A percentile compares a stretch with the other conserved stretches of the same genome.
These are phyloP conservation scores for Ypsolopha sequella DNA, from an alignment of 2,888 invertebrate genomes.

Conservation along the genomic window DNA sequence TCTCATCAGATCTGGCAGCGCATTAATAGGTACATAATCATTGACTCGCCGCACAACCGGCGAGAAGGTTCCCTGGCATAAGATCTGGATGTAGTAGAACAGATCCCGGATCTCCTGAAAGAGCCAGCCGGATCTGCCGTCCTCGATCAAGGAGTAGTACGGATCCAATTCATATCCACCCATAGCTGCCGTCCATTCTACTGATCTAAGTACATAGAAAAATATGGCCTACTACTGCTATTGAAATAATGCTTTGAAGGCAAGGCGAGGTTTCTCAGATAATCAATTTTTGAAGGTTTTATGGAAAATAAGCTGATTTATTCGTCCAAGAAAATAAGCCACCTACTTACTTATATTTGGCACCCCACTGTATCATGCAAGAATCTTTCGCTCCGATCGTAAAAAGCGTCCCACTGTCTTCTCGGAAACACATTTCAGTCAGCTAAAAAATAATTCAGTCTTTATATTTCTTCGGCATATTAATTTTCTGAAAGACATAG, in stretches of 20 bases:
- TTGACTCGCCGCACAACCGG: constrained; percentile 71
- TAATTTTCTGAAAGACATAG: not conserved
- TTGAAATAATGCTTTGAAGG: too few relatives aligned
- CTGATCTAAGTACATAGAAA: constrained; percentile 37
- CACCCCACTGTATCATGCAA: constrained; percentile 45
- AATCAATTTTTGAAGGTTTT: constrained; percentile 1
- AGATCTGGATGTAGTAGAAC: constrained; percentile 82
- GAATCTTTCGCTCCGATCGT: constrained; percentile 46
- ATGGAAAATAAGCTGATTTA: not conserved
- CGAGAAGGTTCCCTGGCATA: constrained; percentile 78
- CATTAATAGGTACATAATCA: constrained; percentile 72
- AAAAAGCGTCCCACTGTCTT: constrained; percentile 39
- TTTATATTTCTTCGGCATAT: too few relatives aligned
- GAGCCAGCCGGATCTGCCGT: constrained; percentile 77
- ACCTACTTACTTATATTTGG: constrained; percentile 13
- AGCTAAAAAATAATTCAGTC: constrained; percentile 19
- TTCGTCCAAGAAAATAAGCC: too few relatives aligned
- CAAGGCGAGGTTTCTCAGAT: not conserved
- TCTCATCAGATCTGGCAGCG: constrained; percentile 80
- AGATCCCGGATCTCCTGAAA: constrained; percentile 80
- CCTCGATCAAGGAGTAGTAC: constrained; percentile 78
- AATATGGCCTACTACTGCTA: too few relatives aligned
- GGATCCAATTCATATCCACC: constrained; percentile 74
- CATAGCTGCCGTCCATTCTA: constrained; percentile 53
- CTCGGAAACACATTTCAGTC: constrained; percentile 35